Evolutionary conservation across 2,888 invertebrate species (phyloP).

Genomic region (Lasioglossum oenotherae): DNA sequence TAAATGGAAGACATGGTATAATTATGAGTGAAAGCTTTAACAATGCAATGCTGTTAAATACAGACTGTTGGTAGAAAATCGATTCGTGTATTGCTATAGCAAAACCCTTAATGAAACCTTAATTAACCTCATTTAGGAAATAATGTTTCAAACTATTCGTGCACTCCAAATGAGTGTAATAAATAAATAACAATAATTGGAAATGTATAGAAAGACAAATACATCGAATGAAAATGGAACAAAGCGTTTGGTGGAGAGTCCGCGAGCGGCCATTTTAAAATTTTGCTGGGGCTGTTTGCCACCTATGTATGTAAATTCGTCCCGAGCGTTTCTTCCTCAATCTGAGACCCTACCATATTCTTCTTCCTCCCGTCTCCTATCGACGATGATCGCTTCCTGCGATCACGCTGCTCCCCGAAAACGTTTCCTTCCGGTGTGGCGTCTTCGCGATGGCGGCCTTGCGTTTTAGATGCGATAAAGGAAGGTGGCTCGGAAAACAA

Average conservation of each 20-base stretch:
- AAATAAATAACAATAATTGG: background rate
- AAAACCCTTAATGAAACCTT: background rate
- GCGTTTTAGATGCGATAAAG: constrained; percentile 49
- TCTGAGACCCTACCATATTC: constrained; percentile 27
- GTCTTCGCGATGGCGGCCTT: constrained; percentile 31
- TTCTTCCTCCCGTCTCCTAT: constrained; percentile 15
- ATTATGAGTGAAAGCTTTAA: background rate
- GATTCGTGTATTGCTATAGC: background rate
- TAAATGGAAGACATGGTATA: background rate
- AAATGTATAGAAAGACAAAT: too few relatives aligned
- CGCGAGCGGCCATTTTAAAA: background rate
- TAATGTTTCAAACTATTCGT: background rate
- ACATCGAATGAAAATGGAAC: background rate
- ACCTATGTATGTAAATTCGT: constrained; percentile 59
- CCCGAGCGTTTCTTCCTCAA: constrained; percentile 46
- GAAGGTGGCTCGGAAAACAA: constrained; percentile 4
- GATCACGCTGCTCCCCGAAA: constrained; percentile 31
- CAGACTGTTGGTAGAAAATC: background rate
- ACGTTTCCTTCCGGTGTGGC: constrained; percentile 52
- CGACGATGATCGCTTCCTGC: constrained; percentile 36
- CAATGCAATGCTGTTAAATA: background rate
- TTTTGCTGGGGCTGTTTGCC: constrained; percentile 27
- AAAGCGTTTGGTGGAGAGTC: background rate
- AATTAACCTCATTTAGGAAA: background rate
- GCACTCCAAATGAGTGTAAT: background rate